These are phyloP conservation scores for Axis porcinus DNA, from an alignment of 2,113 vertebrate genomes.

Conservation along the genomic window DNA sequence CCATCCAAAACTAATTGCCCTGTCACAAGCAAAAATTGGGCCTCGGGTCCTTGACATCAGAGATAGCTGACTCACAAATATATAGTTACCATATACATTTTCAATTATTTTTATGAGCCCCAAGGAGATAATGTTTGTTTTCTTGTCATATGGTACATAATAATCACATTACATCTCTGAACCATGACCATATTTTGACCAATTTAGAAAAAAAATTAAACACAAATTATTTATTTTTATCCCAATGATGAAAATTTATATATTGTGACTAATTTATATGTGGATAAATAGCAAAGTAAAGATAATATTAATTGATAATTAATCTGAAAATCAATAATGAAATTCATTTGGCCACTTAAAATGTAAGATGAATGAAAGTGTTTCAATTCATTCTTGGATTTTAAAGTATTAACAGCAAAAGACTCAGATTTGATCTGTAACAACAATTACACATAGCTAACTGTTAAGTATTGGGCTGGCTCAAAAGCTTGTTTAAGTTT, in stretches of 20 bases:
- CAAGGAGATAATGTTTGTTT: not conserved
- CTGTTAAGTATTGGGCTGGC: not conserved
- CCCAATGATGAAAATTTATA: not conserved
- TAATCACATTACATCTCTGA: not conserved
- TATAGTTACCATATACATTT: not conserved
- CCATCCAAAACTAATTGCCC: not conserved
- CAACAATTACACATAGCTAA: fast-evolving
- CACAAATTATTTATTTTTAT: not conserved
- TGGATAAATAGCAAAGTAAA: not conserved
- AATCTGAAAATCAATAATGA: not conserved
- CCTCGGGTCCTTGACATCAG: not conserved
- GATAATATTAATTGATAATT: not conserved
- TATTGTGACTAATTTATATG: not conserved
- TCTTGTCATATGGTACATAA: not conserved
- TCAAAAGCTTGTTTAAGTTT: not conserved
- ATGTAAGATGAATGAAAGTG: not conserved
- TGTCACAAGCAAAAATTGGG: not conserved
- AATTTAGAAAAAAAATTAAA: not conserved
- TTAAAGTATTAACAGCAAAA: not conserved
- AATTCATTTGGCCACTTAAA: not conserved
- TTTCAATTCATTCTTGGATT: not conserved
- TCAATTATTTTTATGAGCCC: not conserved
- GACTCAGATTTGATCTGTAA: not conserved
- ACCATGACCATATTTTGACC: not conserved
- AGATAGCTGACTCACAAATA: not conserved